Conservation (phyloP, 2,113 vertebrate species). For the Pyxicephalus adspersus region DNA sequence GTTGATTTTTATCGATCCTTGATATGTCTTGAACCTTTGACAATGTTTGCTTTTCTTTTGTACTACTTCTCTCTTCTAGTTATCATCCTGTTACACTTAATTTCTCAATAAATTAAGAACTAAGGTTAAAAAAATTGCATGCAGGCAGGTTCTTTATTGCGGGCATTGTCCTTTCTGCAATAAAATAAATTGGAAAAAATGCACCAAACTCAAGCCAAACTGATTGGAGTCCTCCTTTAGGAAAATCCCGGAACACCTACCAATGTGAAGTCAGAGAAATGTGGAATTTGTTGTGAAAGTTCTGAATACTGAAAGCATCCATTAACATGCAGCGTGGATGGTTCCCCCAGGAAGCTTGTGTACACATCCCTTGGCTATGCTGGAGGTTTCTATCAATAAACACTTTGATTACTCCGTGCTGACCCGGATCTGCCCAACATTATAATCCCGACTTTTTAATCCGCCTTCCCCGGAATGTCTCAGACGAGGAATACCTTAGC, state of each 20-base stretch:
- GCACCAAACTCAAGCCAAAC: too few relatives aligned
- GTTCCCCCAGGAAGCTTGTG: constrained; percentile 4
- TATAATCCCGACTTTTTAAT: not conserved
- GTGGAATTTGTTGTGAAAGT: constrained; percentile 10
- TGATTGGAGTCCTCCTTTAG: too few relatives aligned
- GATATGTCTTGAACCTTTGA: too few relatives aligned
- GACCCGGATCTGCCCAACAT: not conserved
- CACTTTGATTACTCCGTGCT: not conserved
- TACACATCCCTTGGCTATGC: not conserved
- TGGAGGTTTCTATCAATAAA: constrained; percentile 32
- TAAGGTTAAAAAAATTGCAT: too few relatives aligned
- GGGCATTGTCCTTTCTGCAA: too few relatives aligned
- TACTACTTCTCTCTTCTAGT: too few relatives aligned
- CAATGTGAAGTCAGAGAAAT: not conserved
- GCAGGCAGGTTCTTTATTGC: too few relatives aligned
- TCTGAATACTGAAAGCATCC: constrained; percentile 4
- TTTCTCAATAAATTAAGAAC: too few relatives aligned
- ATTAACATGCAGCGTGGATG: not conserved
- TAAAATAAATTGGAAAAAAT: too few relatives aligned
- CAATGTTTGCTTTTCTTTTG: too few relatives aligned
- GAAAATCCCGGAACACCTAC: not conserved
- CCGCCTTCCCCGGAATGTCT: not conserved
- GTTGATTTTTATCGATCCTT: too few relatives aligned
- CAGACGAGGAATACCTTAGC: not conserved
- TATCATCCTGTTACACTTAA: too few relatives aligned